Conservation (phyloP, 2,113 vertebrate species). For the Passer montanus region DNA sequence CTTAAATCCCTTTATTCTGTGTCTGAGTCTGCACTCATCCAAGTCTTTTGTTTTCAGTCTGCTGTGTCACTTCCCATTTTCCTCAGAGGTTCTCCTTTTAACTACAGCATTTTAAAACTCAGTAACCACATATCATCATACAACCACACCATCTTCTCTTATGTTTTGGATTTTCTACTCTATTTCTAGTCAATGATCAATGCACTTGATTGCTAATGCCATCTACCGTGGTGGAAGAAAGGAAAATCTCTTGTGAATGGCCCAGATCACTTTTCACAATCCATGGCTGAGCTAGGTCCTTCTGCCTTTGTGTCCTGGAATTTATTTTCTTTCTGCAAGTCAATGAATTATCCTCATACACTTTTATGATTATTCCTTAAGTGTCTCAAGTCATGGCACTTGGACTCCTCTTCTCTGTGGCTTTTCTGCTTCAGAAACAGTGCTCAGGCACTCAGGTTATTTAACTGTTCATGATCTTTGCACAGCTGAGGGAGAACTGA, state of each 20-base stretch:
- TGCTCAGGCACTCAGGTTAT: neutral
- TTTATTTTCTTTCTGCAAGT: neutral
- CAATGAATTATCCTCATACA: neutral
- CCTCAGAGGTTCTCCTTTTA: neutral
- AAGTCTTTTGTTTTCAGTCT: neutral
- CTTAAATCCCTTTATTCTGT: neutral
- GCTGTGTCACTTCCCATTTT: neutral
- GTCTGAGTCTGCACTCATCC: neutral
- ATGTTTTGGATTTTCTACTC: neutral
- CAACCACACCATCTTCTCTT: neutral
- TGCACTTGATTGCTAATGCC: neutral
- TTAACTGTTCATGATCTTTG: neutral
- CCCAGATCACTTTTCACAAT: neutral
- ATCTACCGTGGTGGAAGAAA: neutral
- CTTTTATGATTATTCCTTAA: neutral
- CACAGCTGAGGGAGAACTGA: neutral
- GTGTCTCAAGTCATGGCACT: neutral
- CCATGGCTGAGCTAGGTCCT: neutral
- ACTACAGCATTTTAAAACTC: neutral
- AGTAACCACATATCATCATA: neutral
- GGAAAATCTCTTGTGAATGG: neutral
- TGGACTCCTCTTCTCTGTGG: neutral
- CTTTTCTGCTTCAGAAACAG: neutral
- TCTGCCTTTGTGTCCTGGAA: neutral
- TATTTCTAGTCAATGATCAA: neutral